Percentiles rank a stretch among this genome's conserved stretches.
These are phyloP conservation scores for Betta splendens DNA, from an alignment of 2,797 vertebrate genomes.

Conservation along the genomic window DNA sequence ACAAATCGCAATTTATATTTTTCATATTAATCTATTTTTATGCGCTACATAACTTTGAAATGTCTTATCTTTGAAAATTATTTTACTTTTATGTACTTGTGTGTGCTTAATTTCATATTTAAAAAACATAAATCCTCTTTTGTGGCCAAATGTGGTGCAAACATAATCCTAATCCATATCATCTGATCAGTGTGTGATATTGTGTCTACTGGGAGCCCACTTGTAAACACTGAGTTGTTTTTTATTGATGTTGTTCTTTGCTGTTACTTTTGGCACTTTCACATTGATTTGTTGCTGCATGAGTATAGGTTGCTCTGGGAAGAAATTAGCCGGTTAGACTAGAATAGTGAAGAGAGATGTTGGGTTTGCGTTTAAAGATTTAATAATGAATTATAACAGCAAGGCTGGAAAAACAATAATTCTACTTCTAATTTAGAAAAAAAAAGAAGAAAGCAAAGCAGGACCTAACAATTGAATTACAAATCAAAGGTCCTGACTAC, in stretches of 20 bases:
- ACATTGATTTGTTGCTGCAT: neutral
- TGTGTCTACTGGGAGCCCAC: slow-evolving; percentile 11
- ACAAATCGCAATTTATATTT: no score
- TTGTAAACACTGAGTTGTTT: slow-evolving; percentile 32
- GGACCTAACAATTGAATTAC: no score
- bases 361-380: no score
- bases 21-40: no score
- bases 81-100: neutral
- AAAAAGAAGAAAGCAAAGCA: no score
- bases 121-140: slow-evolving; percentile 27
- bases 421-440: no score
- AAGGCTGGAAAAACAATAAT: no score
- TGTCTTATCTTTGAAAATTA: neutral
- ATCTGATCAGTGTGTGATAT: slow-evolving; percentile 40
- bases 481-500: no score
- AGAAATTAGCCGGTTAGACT: no score
- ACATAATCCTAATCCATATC: slow-evolving; percentile 56
- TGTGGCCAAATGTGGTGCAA: slow-evolving; percentile 37
- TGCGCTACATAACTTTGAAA: neutral
- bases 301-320: neutral
- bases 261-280: neutral
- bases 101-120: slow-evolving; percentile 12
- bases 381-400: no score
- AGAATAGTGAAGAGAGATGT: no score
- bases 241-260: slow-evolving; percentile 2